These are phyloP conservation scores for Harpagifer antarcticus DNA, from an alignment of 2,797 vertebrate genomes.

Conservation along the genomic window DNA sequence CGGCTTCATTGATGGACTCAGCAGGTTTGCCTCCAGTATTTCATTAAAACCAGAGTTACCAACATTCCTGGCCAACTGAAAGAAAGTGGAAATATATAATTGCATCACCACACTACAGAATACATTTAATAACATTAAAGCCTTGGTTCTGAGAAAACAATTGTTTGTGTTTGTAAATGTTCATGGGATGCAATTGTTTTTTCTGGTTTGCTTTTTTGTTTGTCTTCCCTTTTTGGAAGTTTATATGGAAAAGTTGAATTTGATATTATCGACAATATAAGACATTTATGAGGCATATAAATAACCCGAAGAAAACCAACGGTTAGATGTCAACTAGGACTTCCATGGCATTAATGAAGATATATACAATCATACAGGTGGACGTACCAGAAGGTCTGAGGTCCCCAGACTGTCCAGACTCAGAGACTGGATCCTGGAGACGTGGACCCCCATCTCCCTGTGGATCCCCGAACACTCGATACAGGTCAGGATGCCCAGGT, in stretches of 20 bases:
- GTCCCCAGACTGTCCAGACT: slow-evolving; percentile 88
- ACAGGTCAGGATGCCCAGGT: slow-evolving; percentile 89
- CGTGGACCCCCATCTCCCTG: slow-evolving; percentile 88
- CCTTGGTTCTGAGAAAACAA: no score
- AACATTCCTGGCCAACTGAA: slow-evolving; percentile 85
- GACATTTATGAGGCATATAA: no score
- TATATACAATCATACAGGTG: not conserved
- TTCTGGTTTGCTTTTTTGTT: no score
- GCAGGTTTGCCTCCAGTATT: slow-evolving; percentile 87
- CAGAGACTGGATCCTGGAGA: slow-evolving; percentile 87
- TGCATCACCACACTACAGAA: not conserved
- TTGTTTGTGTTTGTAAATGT: no score
- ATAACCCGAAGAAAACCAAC: no score
- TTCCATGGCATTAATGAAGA: not conserved
- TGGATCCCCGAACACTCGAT: slow-evolving; percentile 91
- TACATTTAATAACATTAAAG: not conserved
- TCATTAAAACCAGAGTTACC: slow-evolving; percentile 89
- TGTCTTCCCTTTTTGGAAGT: no score
- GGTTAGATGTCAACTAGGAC: not conserved
- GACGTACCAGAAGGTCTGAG: slow-evolving; percentile 86
- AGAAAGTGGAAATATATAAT: slow-evolving; percentile 13
- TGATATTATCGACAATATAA: no score
- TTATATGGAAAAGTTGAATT: no score
- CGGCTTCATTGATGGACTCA: slow-evolving; percentile 84
- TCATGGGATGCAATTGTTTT: no score